A percentile compares a stretch with the other conserved stretches of the same genome.
phyloP scores from a whole-genome alignment of 2,888 invertebrate genomes.

The Eristalis pertinax region DNA sequence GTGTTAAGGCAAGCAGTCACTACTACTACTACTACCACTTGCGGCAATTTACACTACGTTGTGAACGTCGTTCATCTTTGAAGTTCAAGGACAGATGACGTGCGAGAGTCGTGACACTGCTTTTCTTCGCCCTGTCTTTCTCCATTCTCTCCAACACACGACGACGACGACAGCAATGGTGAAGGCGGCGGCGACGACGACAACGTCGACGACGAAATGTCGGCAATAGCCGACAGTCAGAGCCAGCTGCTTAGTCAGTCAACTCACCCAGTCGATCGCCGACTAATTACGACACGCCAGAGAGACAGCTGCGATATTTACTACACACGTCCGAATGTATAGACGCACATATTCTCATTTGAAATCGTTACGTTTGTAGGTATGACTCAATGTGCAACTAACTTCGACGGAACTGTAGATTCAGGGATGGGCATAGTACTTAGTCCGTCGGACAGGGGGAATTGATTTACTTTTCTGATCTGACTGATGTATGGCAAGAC shows the following conservation, averaged over 20 bases:
- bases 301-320: conserved; percentile 61
- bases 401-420: background rate
- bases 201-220: conserved; percentile 22
- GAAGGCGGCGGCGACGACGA: background rate
- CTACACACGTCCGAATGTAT: conserved; percentile 20
- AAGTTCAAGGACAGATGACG: conserved; percentile 75
- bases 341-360: conserved; percentile 13
- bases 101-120: conserved; percentile 65
- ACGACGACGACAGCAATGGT: background rate
- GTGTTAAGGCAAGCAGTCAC: background rate
- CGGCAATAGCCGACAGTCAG: conserved; percentile 23
- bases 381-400: conserved; percentile 30
- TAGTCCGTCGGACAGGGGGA: too few relatives aligned
- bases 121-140: conserved; percentile 48
- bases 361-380: conserved; percentile 5
- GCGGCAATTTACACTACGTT: conserved; percentile 29
- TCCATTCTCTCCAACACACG: conserved; percentile 25
- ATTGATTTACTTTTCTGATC: too few relatives aligned
- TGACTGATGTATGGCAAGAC: too few relatives aligned
- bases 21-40: conserved; percentile 7
- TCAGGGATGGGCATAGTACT: conserved; percentile 6
- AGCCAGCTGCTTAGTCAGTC: background rate
- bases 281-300: conserved; percentile 29
- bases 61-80: conserved; percentile 72
- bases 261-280: conserved; percentile 13